A percentile compares a stretch with the other conserved stretches of the same genome.
These are phyloP conservation scores for Drosophila lowei DNA, from an alignment of 1,140 invertebrate genomes.

Conservation along the genomic window DNA sequence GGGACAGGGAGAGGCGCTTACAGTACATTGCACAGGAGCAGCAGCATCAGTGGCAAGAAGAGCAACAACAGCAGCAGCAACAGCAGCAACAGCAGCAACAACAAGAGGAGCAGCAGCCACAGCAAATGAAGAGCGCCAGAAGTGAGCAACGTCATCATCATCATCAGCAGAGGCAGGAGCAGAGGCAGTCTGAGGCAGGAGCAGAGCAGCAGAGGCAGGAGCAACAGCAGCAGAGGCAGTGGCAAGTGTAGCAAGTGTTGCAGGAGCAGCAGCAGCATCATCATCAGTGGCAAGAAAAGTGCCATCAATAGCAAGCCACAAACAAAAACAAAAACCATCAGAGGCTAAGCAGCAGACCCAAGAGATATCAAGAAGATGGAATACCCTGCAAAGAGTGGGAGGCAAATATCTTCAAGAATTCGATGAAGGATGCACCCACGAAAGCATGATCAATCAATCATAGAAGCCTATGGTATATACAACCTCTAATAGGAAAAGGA, in stretches of 20 bases:
- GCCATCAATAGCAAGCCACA: constrained; percentile 5
- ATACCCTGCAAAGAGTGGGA: constrained; percentile 2
- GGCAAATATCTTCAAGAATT: not conserved
- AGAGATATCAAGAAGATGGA: constrained; percentile 14
- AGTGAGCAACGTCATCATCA: constrained; percentile 65
- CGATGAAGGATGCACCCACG: too few relatives aligned
- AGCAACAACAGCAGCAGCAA: not conserved
- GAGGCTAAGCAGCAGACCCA: constrained; percentile 3
- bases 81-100: constrained; percentile 4
- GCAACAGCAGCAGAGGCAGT: constrained; percentile 1
- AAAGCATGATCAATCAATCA: too few relatives aligned
- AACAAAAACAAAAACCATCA: constrained; percentile 18
- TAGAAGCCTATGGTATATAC: too few relatives aligned
- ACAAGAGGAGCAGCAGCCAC: constrained; percentile 14
- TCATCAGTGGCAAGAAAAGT: not conserved
- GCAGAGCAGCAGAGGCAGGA: constrained; percentile 23
- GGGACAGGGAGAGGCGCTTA: constrained; percentile 73
- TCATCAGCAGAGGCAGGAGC: constrained; percentile 14
- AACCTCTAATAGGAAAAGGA: too few relatives aligned
- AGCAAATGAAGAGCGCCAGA: constrained; percentile 60
- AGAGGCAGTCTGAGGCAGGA: constrained; percentile 7
- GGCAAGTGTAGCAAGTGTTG: constrained; percentile 15
- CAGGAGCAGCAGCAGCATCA: not conserved
- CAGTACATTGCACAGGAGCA: constrained; percentile 78
- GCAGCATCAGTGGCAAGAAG: constrained; percentile 19